Conservation (phyloP, 2,888 invertebrate species). For the Salpingus planirostris region DNA sequence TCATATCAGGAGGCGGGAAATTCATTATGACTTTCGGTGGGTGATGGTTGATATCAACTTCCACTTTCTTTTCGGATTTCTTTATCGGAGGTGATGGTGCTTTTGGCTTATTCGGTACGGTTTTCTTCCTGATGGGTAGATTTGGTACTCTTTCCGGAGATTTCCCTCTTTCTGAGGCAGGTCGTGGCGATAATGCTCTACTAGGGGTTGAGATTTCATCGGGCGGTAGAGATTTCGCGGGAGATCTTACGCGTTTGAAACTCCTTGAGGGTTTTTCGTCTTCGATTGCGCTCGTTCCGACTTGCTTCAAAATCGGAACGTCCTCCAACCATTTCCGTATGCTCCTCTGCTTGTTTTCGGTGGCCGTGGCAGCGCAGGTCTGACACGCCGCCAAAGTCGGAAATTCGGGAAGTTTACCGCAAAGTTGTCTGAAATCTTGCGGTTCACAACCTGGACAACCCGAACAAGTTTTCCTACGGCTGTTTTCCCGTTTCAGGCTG, state of each 20-base stretch:
- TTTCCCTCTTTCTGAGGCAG: conserved; percentile 20
- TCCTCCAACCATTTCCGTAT: conserved; percentile 70
- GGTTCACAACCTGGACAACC: conserved; percentile 62
- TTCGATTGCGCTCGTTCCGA: conserved; percentile 2
- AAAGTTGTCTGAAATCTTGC: conserved; percentile 28
- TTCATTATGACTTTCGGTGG: conserved; percentile 10
- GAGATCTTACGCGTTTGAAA: conserved; percentile 28
- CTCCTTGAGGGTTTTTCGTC: conserved; percentile 1
- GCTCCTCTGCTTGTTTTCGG: conserved; percentile 64
- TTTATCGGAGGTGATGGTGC: conserved; percentile 42
- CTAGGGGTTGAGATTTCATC: conserved; percentile 21
- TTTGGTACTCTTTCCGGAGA: conserved; percentile 7
- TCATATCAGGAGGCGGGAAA: conserved; percentile 50
- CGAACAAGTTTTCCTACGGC: conserved; percentile 50
- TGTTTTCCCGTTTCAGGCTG: conserved; percentile 55
- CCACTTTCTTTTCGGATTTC: conserved; percentile 24
- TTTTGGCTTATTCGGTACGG: conserved; percentile 23
- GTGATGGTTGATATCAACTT: no score
- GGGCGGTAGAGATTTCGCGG: conserved; percentile 32
- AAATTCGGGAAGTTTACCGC: conserved; percentile 39
- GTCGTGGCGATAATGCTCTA: conserved; percentile 25
- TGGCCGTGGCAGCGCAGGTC: conserved; percentile 49
- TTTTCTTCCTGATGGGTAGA: conserved; percentile 8
- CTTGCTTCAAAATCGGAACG: conserved; percentile 46
- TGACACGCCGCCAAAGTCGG: conserved; percentile 41